Conservation (phyloP, 2,888 invertebrate species). For the Stenotaenia linearis region DNA sequence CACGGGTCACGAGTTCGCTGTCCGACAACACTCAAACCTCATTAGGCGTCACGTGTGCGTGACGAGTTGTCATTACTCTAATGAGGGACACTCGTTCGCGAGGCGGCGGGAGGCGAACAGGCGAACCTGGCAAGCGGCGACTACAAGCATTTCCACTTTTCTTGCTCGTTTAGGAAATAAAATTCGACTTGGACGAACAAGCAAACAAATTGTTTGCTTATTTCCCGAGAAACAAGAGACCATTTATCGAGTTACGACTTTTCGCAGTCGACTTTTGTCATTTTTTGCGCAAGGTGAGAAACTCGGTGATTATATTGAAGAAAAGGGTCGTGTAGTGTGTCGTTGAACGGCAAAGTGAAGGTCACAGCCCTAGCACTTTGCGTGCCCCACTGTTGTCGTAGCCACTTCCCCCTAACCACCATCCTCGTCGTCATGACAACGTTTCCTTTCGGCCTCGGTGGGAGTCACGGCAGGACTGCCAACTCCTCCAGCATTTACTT, state of each 20-base stretch:
- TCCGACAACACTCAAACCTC: background rate
- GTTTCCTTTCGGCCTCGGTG: background rate
- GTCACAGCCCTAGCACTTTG: background rate
- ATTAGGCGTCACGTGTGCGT: background rate
- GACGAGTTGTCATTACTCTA: background rate
- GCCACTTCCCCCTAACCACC: background rate
- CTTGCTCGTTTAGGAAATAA: background rate
- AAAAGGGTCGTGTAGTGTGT: background rate
- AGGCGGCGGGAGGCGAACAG: background rate
- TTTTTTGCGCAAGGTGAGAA: background rate
- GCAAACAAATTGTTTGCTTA: background rate
- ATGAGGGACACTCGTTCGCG: background rate
- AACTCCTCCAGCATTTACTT: background rate
- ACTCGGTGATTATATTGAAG: background rate
- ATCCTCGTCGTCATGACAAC: background rate
- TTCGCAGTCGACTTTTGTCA: background rate
- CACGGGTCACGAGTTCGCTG: background rate
- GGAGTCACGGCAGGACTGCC: background rate
- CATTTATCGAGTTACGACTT: background rate
- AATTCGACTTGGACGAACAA: too few species aligned
- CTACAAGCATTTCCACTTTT: background rate
- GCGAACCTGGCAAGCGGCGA: background rate
- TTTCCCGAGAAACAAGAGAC: background rate
- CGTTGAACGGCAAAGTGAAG: background rate
- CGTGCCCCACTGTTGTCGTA: background rate